Conservation (phyloP, 2,888 invertebrate species). For the Agrotis puta region DNA sequence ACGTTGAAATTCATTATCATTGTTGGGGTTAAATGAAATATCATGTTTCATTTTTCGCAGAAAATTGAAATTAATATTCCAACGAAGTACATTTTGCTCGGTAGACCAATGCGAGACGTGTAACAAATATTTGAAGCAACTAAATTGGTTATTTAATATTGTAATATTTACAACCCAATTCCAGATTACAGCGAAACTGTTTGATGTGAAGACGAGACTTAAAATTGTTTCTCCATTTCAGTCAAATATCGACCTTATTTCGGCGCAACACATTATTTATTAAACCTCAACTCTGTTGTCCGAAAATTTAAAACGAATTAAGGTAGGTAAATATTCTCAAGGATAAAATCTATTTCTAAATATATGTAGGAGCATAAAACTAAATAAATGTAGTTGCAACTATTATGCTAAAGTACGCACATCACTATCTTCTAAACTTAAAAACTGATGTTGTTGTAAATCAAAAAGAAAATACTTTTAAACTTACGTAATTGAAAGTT, state of each 20-base stretch:
- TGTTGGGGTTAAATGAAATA: neutral
- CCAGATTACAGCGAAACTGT: slow-evolving; percentile 23
- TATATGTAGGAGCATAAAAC: slow-evolving; percentile 38
- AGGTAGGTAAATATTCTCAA: slow-evolving; percentile 23
- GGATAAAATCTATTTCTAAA: slow-evolving; percentile 24
- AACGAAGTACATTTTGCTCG: neutral
- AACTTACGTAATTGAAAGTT: slow-evolving; percentile 56
- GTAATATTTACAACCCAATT: slow-evolving; percentile 22
- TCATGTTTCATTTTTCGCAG: neutral
- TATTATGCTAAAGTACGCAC: slow-evolving; percentile 17
- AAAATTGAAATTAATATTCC: neutral
- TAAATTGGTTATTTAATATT: slow-evolving; percentile 25
- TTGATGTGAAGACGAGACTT: slow-evolving; percentile 1
- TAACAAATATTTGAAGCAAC: slow-evolving; percentile 35
- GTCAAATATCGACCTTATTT: slow-evolving; percentile 20
- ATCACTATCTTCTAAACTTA: slow-evolving; percentile 8
- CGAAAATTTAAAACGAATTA: slow-evolving; percentile 41
- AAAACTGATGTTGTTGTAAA: slow-evolving; percentile 37
- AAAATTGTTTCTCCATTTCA: slow-evolving; percentile 25
- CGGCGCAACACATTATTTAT: slow-evolving; percentile 15
- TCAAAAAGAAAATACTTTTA: slow-evolving; percentile 29
- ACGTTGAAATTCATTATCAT: neutral
- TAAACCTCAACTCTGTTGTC: neutral
- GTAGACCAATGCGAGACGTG: neutral
- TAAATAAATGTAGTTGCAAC: slow-evolving; percentile 23